Conservation (phyloP, 2,797 vertebrate genomes). For the Urosaurus nigricauda region DNA sequence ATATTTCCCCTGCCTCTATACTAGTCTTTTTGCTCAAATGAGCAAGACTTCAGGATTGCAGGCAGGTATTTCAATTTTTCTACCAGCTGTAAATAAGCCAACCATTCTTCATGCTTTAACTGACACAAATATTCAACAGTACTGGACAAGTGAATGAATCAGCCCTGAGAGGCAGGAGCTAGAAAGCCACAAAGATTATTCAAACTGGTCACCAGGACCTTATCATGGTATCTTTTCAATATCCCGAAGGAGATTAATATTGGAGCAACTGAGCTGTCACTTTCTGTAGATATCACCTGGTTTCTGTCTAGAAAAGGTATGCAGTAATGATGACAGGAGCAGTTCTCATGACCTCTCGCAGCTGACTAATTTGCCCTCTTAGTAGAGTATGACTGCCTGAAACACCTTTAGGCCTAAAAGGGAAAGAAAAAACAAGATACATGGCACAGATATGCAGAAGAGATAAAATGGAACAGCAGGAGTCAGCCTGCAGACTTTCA, state of each 20-base stretch:
- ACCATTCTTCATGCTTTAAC: neutral
- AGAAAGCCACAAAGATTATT: neutral
- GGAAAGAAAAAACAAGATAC: fast-evolving
- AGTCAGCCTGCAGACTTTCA: constrained; percentile 10
- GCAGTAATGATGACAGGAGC: neutral
- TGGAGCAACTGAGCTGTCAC: neutral
- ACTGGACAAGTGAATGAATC: neutral
- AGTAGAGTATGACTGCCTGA: neutral
- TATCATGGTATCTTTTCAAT: neutral
- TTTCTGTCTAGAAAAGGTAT: neutral
- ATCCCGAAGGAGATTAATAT: neutral
- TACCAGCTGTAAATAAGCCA: neutral
- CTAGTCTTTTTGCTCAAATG: neutral
- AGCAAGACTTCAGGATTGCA: neutral
- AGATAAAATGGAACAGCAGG: neutral
- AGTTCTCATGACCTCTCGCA: neutral
- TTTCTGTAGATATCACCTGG: neutral
- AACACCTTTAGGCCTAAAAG: constrained; percentile 9
- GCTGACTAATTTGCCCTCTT: neutral
- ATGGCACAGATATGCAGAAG: neutral
- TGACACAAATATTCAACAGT: neutral
- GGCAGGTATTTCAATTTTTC: neutral
- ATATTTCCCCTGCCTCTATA: neutral
- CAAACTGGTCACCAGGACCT: neutral
- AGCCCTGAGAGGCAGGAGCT: neutral